phyloP scores from a whole-genome alignment of 2,888 invertebrate species.

The Drosophila niveifrons region DNA sequence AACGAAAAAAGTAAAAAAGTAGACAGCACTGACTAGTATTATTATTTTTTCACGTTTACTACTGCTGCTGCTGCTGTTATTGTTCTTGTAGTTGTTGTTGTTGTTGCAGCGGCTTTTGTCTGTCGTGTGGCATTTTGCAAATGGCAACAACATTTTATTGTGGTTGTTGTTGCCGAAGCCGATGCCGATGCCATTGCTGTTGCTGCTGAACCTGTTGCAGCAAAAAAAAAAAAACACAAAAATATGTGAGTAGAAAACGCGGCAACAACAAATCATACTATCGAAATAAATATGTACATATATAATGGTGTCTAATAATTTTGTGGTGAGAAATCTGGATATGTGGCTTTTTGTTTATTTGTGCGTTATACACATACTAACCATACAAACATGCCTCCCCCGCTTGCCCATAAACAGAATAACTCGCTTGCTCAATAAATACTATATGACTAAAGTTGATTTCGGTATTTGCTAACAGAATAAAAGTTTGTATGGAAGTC shows the following conservation, averaged over 20 bases:
- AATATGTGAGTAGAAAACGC: conserved; percentile 43
- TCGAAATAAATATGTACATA: conserved; percentile 4
- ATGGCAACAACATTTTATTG: conserved; percentile 72
- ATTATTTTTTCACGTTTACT: conserved; percentile 41
- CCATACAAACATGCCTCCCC: not conserved
- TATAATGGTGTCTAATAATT: conserved; percentile 12
- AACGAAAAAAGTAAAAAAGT: conserved; percentile 7
- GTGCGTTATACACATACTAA: not conserved
- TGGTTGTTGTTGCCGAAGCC: conserved; percentile 35
- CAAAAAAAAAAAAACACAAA: conserved; percentile 23
- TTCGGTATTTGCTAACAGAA: too few relatives aligned
- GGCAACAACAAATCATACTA: conserved; percentile 25
- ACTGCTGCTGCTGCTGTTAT: conserved; percentile 29
- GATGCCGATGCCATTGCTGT: conserved; percentile 20
- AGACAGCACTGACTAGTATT: conserved; percentile 21
- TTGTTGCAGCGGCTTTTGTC: conserved; percentile 23
- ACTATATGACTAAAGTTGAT: not conserved
- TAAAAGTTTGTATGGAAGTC: too few relatives aligned
- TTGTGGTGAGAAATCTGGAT: conserved; percentile 21
- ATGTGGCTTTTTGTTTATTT: conserved; percentile 20
- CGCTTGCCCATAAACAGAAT: conserved; percentile 2
- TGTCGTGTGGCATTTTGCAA: conserved; percentile 70
- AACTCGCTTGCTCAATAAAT: conserved; percentile 6
- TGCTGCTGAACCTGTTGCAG: conserved; percentile 72
- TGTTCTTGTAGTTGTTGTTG: conserved; percentile 25